These are phyloP conservation scores for Sarcophaga bullata DNA, from an alignment of 1,140 invertebrate genomes.

Conservation along the genomic window DNA sequence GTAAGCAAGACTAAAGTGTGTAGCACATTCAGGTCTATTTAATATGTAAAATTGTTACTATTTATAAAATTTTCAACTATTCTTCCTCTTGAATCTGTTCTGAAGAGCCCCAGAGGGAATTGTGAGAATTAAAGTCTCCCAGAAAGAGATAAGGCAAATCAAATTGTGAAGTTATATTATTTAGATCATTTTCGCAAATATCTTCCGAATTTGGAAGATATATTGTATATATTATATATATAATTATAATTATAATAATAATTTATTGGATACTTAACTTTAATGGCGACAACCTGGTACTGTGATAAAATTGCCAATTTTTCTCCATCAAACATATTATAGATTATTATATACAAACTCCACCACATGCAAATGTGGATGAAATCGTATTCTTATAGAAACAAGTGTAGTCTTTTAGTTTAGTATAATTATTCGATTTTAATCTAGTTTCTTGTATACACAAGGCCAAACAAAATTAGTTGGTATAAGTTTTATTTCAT, in stretches of 20 bases:
- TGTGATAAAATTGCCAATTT: neutral
- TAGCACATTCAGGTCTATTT: neutral
- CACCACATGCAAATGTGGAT: too few species aligned
- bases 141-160: neutral
- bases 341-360: too few species aligned
- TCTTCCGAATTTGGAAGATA: neutral
- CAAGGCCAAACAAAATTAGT: neutral
- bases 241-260: too few species aligned
- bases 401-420: too few species aligned
- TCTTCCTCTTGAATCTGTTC: slow-evolving; percentile 13
- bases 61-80: neutral
- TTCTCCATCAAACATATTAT: neutral
- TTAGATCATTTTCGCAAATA: neutral
- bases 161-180: neutral
- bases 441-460: too few species aligned
- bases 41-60: neutral
- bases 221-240: neutral
- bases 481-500: slow-evolving; percentile 21
- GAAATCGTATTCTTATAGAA: too few species aligned
- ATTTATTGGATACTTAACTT: neutral
- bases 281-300: neutral
- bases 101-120: neutral
- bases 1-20: neutral
- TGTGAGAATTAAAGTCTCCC: neutral
- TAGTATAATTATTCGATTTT: too few species aligned